These are phyloP conservation scores for Cyrtonyx montezumae DNA, from an alignment of 2,113 vertebrate genomes.

Conservation along the genomic window DNA sequence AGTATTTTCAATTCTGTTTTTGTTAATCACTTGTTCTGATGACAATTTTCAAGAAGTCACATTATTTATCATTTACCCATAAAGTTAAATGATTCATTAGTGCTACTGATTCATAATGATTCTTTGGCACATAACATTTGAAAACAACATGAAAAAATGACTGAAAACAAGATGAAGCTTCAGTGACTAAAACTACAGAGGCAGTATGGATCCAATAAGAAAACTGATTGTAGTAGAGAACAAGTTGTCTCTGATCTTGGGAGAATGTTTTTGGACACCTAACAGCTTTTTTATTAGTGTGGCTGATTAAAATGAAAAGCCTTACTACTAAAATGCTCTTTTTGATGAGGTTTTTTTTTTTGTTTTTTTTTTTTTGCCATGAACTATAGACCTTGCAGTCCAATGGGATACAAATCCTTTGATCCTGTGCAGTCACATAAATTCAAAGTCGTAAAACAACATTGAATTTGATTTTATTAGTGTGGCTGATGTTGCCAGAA, in stretches of 20 bases:
- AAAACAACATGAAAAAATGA: slow-evolving; percentile 67
- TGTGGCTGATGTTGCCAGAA: slow-evolving; percentile 81
- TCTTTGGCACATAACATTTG: not conserved
- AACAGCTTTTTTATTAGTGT: slow-evolving; percentile 83
- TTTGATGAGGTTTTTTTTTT: slow-evolving; percentile 80
- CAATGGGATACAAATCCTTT: slow-evolving; percentile 82
- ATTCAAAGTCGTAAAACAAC: slow-evolving; percentile 82
- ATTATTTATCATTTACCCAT: not conserved
- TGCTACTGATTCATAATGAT: not conserved
- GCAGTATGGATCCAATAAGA: slow-evolving; percentile 81
- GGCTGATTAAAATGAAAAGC: slow-evolving; percentile 86
- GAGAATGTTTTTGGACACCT: slow-evolving; percentile 85
- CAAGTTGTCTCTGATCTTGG: slow-evolving; percentile 82
- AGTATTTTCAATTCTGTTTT: not conserved
- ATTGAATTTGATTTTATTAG: slow-evolving; percentile 84
- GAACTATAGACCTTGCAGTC: slow-evolving; percentile 81
- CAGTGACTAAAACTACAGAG: slow-evolving; percentile 69
- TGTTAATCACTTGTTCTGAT: not conserved
- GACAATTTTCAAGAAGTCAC: not conserved
- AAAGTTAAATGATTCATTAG: not conserved
- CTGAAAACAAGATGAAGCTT: slow-evolving; percentile 62
- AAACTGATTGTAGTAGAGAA: slow-evolving; percentile 52
- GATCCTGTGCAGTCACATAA: slow-evolving; percentile 82
- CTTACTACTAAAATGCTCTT: slow-evolving; percentile 81
- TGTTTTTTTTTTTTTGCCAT: slow-evolving; percentile 78